Conservation (phyloP, 2,797 vertebrate genomes). For the Streptopelia turtur region DNA sequence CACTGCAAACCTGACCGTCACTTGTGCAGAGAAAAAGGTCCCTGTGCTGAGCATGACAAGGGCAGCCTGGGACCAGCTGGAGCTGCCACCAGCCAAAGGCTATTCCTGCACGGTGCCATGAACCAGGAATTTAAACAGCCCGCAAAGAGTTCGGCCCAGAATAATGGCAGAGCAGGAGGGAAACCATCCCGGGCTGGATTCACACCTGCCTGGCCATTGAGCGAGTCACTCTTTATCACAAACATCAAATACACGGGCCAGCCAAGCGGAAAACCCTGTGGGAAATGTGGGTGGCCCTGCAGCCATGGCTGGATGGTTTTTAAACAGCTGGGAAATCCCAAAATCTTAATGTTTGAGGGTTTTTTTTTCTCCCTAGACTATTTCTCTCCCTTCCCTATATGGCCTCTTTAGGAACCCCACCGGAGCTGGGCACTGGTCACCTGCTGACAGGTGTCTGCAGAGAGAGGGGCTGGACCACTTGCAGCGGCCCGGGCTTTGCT, state of each 20-base stretch:
- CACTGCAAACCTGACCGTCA: fast-evolving
- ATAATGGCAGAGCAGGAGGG: background rate
- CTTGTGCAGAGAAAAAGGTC: background rate
- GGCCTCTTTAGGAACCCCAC: background rate
- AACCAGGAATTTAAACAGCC: background rate
- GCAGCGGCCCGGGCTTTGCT: background rate
- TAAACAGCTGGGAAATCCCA: background rate
- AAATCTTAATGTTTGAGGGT: background rate
- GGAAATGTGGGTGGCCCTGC: background rate
- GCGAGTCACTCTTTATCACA: background rate
- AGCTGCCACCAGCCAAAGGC: background rate
- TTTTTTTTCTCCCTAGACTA: background rate
- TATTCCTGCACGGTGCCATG: background rate
- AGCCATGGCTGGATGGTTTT: background rate
- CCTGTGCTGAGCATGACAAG: background rate
- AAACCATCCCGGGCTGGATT: background rate
- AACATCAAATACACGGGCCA: background rate
- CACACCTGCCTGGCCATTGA: fast-evolving
- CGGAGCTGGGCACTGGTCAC: background rate
- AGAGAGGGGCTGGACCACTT: background rate
- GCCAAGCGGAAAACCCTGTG: background rate
- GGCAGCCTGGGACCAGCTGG: background rate
- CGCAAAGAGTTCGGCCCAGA: background rate
- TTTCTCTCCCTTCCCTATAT: background rate
- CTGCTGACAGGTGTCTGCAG: background rate